These are phyloP conservation scores for Cynoglossus semilaevis DNA, from an alignment of 2,113 vertebrate species.

Conservation along the genomic window DNA sequence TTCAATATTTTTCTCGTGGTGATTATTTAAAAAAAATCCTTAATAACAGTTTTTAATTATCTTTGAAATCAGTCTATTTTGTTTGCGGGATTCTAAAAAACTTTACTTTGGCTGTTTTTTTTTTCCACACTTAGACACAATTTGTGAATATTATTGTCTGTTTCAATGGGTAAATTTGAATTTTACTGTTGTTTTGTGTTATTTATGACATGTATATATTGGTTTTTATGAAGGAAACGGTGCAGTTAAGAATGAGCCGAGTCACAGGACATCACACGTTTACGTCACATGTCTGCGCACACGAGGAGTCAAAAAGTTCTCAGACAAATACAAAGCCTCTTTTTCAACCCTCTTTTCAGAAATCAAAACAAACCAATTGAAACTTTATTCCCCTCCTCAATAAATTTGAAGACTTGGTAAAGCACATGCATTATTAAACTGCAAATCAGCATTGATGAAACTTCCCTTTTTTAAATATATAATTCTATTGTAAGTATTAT, in stretches of 20 bases:
- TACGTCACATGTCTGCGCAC: conserved; percentile 42
- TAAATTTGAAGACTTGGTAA: too few species aligned
- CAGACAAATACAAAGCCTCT: too few species aligned
- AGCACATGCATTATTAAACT: too few species aligned
- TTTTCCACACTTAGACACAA: conserved; percentile 45
- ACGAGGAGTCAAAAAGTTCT: too few species aligned
- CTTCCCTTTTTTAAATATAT: too few species aligned
- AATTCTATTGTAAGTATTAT: too few species aligned
- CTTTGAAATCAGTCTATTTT: conserved; percentile 40
- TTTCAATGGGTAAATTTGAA: conserved; percentile 54
- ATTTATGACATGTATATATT: conserved; percentile 63
- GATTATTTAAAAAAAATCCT: conserved; percentile 50
- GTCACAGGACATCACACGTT: conserved; percentile 8
- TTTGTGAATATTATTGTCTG: conserved; percentile 60
- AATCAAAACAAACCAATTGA: too few species aligned
- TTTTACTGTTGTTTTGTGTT: conserved; percentile 64
- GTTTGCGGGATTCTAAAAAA: conserved; percentile 22
- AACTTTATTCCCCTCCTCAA: too few species aligned
- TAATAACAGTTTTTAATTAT: conserved; percentile 54
- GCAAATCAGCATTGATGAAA: too few species aligned
- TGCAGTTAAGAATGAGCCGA: conserved; percentile 14
- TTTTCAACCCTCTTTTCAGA: too few species aligned
- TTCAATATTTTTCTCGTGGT: conserved; percentile 72
- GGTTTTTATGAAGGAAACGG: conserved; percentile 43
- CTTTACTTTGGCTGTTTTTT: conserved; percentile 53